These are phyloP conservation scores for Pandion haliaetus DNA, from an alignment of 2,113 vertebrate genomes.

Conservation along the genomic window DNA sequence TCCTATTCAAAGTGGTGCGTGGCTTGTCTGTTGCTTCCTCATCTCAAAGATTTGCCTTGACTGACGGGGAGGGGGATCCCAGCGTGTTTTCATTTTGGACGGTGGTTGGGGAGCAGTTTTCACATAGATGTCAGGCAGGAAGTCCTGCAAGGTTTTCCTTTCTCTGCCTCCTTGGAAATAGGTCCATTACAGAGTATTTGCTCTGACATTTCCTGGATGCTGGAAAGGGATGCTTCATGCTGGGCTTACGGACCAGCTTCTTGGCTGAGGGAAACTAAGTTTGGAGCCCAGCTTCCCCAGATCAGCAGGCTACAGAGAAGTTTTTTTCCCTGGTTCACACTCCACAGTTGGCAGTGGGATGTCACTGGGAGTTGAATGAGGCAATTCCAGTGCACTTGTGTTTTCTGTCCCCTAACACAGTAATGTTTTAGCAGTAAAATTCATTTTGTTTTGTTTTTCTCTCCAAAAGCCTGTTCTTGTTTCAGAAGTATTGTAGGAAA, in stretches of 20 bases:
- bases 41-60: no score
- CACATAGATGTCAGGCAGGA: neutral
- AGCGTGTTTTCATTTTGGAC: neutral
- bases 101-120: neutral
- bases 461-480: neutral
- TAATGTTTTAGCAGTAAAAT: neutral
- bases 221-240: neutral
- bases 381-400: neutral
- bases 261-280: neutral
- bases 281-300: neutral
- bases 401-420: neutral
- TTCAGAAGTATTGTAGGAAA: neutral
- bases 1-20: accelerated
- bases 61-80: neutral
- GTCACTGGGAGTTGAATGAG: neutral
- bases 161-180: neutral
- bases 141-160: neutral
- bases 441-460: neutral
- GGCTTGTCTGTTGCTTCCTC: neutral
- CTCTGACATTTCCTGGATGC: neutral
- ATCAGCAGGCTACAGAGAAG: neutral
- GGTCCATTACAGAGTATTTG: no score
- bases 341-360: neutral
- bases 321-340: neutral
- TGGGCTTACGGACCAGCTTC: neutral